A percentile compares a stretch with the other conserved stretches of the same genome.
phyloP scores from a whole-genome alignment of 2,888 invertebrate species.

The Harpalus rubripes region DNA sequence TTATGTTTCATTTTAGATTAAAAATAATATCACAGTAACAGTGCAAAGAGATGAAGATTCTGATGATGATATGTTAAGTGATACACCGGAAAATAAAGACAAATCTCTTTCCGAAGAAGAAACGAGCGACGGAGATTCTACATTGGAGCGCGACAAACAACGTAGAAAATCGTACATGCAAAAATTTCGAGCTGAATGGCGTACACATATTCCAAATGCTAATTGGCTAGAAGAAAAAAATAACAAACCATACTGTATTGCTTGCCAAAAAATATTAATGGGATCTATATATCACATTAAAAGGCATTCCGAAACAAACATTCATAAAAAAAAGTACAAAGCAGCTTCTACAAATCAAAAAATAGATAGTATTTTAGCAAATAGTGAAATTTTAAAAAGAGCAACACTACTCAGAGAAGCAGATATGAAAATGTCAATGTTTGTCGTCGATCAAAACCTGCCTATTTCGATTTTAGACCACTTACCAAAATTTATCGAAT shows the following conservation, averaged over 20 bases:
- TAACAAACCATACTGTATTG: neutral
- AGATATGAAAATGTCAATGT: constrained; percentile 1
- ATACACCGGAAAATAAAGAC: constrained; percentile 4
- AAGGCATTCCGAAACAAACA: neutral
- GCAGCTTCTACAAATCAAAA: constrained; percentile 8
- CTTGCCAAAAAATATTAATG: neutral
- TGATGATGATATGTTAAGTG: neutral
- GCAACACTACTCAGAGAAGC: constrained; percentile 8
- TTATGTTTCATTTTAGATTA: constrained; percentile 1
- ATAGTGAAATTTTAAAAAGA: constrained; percentile 8
- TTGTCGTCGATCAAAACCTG: neutral
- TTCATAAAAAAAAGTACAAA: constrained; percentile 1
- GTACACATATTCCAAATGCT: neutral
- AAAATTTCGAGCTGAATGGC: too few species aligned
- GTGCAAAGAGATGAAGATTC: constrained; percentile 4
- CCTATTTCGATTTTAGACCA: neutral
- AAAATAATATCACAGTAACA: constrained; percentile 8
- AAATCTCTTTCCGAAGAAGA: neutral
- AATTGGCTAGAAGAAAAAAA: neutral
- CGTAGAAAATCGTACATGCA: neutral
- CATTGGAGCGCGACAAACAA: constrained; percentile 4
- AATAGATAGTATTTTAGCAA: constrained; percentile 8
- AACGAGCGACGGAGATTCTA: constrained; percentile 4
- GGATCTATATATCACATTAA: constrained; percentile 8
- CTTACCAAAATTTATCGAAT: too few species aligned